A percentile compares a stretch with the other conserved stretches of the same genome.
These are phyloP conservation scores for Oreohelix idahoensis DNA, from an alignment of 1,140 invertebrate genomes.

Conservation along the genomic window DNA sequence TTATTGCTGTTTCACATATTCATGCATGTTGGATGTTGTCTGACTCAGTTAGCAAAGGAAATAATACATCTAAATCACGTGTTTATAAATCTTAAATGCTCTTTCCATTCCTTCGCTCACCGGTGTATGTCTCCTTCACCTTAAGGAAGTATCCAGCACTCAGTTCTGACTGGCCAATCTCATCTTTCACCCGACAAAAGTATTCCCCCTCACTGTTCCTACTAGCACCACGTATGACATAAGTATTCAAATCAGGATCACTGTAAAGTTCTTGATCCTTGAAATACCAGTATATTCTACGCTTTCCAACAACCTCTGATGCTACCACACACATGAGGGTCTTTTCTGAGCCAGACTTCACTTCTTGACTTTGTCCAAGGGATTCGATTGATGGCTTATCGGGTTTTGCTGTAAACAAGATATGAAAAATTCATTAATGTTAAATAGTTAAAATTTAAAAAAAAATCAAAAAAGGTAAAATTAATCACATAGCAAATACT, in stretches of 20 bases:
- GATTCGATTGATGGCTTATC: background rate
- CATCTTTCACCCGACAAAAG: constrained; percentile 1
- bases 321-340: background rate
- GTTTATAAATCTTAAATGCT: too few species aligned
- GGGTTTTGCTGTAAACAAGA: background rate
- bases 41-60: too few species aligned
- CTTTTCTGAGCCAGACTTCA: background rate
- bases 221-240: background rate
- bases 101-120: background rate
- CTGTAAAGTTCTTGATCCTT: background rate
- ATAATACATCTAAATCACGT: too few species aligned
- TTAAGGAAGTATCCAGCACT: background rate
- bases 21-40: too few species aligned
- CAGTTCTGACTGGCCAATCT: background rate
- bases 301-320: background rate
- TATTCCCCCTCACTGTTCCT: background rate
- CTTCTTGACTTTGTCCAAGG: background rate
- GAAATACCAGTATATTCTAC: background rate
- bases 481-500: too few species aligned
- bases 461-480: too few species aligned
- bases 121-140: background rate
- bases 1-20: too few species aligned
- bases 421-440: too few species aligned
- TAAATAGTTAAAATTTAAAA: too few species aligned
- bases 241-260: background rate